Evolutionary conservation across 2,888 invertebrate species (phyloP), one percentile per base, ranked within the genome.

Genomic region (Drosophila pseudotakahashii): DNA sequence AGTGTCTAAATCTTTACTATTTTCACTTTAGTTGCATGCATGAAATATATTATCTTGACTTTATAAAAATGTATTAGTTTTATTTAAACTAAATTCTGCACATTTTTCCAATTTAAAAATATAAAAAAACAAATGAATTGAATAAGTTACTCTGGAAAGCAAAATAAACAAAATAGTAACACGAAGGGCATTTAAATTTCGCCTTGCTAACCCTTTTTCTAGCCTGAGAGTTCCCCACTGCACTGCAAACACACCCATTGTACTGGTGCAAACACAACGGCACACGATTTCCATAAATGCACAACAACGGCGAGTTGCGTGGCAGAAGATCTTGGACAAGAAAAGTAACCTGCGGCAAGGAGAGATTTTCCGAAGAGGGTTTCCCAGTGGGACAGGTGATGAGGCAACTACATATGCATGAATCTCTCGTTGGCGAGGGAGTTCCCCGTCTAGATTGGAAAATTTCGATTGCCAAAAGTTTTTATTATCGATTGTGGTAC

Each of bases 201-300:
- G 32, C 1, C 1, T 11, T 0, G 10, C 2, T 30, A 30, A 30
- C 10, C 3, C 51, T 61, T 75, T 75, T 71, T 76, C 64, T 76
- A 72, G 60, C 70, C 59, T 69, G 78, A 73, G 10, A 76, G 74
- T 74, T 72, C 63, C 69, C 11, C 48, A 13, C 52, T 37, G 68
- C 39, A 23, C 47, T 9, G 39, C 42, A 60, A 16, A 16, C 53
- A 30, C n/a, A n/a, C 30, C 14, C 53, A 53, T 55, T 58, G 55
- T 58, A n/a, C 54, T 41, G 37, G 55, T 7, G 19, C 19, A 42
- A 11, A 11, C 58, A 48, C 10, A 32, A 34, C 39, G 42, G 42
- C 63, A 53, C 47, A 58, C 68, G 48, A 82, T 87, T 82, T 82
- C 85, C 81, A 82, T 82, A 87, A 82, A 75, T 75, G 88, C 75